Base-by-base conservation (phyloP, 2,113 vertebrate species). In the Zapus hudsonius region DNA sequence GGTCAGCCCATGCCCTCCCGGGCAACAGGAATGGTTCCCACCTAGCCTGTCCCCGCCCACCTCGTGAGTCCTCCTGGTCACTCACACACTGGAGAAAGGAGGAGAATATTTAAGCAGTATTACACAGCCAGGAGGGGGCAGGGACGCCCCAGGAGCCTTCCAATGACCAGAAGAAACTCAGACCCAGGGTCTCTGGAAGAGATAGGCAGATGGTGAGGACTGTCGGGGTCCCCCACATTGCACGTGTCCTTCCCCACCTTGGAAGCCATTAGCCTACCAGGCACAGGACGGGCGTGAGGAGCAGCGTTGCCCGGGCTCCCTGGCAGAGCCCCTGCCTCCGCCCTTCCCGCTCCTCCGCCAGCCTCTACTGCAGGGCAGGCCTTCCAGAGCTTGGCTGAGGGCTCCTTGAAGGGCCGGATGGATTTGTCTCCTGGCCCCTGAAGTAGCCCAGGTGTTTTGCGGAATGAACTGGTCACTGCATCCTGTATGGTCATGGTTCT, bases 391-490 rank as follows among this genome's bases (percentile, higher is more conserved):
- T 44, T 74, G 85, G 88, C 82, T 4, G 63, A 91, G 78, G 90
- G 73, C 57, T 92, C 84, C 94, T 72, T 29, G 38, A 40, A 0
- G 7, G 36, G 83, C 83, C 47, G 44, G 81, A 69, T 22, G 17
- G 47, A 52, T 42, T 44, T 57, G 87, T 94, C 82, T 86, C 87
- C 89, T 40, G 59, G 81, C 67, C 96, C 80, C 67, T 72, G 19
- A 9, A 38, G 89, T 76, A 94, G 93, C 87, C 93, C 80, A 44
- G 92, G 87, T 78, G 79, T 92, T 78, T n/a, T 79, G 76, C 25
- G 85, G 64, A 95, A 95, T 95, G 93, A 91, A 80, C 72, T 82
- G 95, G 92, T 73, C 81, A 55, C 91, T 92, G 94, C 94, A 97
- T 96, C 94, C 69, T 93, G 33, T 92, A 87, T 1, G 78, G 92